Conservation (phyloP, 2,888 invertebrate genomes). For the Ernsta delagoae region DNA sequence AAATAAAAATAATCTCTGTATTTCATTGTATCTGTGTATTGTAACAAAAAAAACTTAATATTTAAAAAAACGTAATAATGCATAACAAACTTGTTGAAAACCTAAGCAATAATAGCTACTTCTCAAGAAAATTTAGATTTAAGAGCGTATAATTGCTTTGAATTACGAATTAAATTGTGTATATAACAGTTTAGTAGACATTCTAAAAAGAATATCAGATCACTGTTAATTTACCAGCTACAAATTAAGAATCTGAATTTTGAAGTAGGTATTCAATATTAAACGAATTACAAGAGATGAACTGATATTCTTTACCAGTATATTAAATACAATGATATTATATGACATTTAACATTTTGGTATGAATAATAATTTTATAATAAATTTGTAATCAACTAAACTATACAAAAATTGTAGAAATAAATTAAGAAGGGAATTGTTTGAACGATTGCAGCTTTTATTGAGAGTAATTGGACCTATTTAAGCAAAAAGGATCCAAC, state of each 20-base stretch:
- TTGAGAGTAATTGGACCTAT: too few species aligned
- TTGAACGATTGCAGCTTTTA: not conserved
- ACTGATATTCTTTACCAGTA: slow-evolving; percentile 1
- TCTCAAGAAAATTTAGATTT: slow-evolving; percentile 9
- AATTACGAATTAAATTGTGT: not conserved
- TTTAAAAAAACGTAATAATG: not conserved
- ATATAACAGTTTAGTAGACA: slow-evolving; percentile 12
- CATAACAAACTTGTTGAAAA: not conserved
- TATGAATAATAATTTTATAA: slow-evolving; percentile 27
- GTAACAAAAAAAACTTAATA: not conserved
- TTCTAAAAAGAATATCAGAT: slow-evolving; percentile 13
- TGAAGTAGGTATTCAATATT: too few species aligned
- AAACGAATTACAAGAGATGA: too few species aligned
- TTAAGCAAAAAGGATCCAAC: too few species aligned
- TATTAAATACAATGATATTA: not conserved
- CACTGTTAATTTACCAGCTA: not conserved
- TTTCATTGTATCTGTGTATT: not conserved
- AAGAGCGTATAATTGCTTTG: slow-evolving; percentile 6
- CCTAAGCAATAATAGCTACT: slow-evolving; percentile 16
- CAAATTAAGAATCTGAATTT: not conserved
- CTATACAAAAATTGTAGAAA: slow-evolving; percentile 17
- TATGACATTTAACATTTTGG: slow-evolving; percentile 1
- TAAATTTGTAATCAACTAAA: slow-evolving; percentile 17
- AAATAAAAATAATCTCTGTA: not conserved
- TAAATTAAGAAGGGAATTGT: not conserved